phyloP scores from a whole-genome alignment of 2,888 invertebrate genomes.

The Endomychus coccineus region DNA sequence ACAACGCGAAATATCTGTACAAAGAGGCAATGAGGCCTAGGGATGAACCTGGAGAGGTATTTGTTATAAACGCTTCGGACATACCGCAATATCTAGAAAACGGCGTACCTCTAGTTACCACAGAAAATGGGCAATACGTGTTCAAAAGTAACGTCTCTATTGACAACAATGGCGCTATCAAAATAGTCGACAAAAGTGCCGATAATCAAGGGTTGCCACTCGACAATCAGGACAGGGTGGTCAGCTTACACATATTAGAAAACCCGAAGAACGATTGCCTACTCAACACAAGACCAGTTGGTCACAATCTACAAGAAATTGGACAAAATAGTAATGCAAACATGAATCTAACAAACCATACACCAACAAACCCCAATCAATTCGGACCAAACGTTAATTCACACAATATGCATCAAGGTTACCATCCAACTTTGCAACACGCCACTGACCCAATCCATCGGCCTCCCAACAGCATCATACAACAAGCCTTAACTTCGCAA shows the following conservation, averaged over 20 bases:
- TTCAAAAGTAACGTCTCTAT: slow-evolving; percentile 27
- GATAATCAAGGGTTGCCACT: slow-evolving; percentile 12
- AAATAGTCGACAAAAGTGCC: slow-evolving; percentile 27
- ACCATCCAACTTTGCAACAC: no score
- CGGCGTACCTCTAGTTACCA: slow-evolving; percentile 26
- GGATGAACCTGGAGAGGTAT: slow-evolving; percentile 17
- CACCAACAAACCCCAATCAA: no score
- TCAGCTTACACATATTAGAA: slow-evolving; percentile 33
- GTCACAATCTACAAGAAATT: no score
- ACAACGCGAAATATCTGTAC: slow-evolving; percentile 24
- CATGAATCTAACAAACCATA: no score
- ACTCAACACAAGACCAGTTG: slow-evolving; percentile 18
- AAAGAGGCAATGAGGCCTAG: neutral
- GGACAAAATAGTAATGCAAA: no score
- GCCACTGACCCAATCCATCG: no score
- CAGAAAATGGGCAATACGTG: slow-evolving; percentile 32
- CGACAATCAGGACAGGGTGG: slow-evolving; percentile 23
- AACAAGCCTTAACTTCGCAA: no score
- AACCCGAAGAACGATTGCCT: slow-evolving; percentile 28
- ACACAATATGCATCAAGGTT: no score
- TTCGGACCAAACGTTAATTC: no score
- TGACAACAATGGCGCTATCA: slow-evolving; percentile 29
- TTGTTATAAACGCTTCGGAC: slow-evolving; percentile 31
- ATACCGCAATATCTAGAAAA: slow-evolving; percentile 32
- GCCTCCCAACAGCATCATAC: no score